phyloP scores from a whole-genome alignment of 2,888 invertebrate genomes.

The Tipula lateralis region DNA sequence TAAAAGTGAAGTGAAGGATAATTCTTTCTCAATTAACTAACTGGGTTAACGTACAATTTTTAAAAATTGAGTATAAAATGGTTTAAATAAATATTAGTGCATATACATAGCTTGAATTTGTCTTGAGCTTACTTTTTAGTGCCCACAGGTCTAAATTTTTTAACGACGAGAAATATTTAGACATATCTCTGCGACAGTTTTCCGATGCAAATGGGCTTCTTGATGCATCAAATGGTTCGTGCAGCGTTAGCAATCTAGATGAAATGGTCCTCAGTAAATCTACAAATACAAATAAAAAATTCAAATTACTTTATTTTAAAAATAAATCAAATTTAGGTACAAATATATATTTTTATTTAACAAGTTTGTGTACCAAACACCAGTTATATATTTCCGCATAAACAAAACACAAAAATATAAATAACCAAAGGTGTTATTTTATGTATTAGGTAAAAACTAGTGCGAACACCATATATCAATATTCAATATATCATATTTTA shows the following conservation, averaged over 20 bases:
- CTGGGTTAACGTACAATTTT: background rate
- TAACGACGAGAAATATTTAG: constrained; percentile 34
- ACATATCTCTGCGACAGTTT: constrained; percentile 34
- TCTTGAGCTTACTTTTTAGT: constrained; percentile 34
- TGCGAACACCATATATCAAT: background rate
- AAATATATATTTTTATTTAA: background rate
- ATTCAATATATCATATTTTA: background rate
- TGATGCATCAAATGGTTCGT: constrained; percentile 34
- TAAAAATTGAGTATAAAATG: background rate
- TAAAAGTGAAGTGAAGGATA: background rate
- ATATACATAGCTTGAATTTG: too few species aligned
- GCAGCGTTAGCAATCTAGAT: constrained; percentile 30
- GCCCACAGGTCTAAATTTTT: constrained; percentile 36
- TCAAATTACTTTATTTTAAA: background rate
- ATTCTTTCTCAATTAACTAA: background rate
- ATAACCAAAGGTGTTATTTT: background rate
- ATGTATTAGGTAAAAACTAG: background rate
- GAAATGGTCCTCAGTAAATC: constrained; percentile 33
- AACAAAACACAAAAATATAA: background rate
- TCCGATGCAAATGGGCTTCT: constrained; percentile 32
- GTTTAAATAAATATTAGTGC: too few species aligned
- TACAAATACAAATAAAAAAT: constrained; percentile 29
- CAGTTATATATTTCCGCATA: background rate
- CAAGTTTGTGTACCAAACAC: background rate
- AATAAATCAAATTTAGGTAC: background rate